Evolutionary conservation across 2,113 vertebrate species (phyloP), one percentile per base, ranked within the genome.

Genomic region (Hirundichthys speculiger): DNA sequence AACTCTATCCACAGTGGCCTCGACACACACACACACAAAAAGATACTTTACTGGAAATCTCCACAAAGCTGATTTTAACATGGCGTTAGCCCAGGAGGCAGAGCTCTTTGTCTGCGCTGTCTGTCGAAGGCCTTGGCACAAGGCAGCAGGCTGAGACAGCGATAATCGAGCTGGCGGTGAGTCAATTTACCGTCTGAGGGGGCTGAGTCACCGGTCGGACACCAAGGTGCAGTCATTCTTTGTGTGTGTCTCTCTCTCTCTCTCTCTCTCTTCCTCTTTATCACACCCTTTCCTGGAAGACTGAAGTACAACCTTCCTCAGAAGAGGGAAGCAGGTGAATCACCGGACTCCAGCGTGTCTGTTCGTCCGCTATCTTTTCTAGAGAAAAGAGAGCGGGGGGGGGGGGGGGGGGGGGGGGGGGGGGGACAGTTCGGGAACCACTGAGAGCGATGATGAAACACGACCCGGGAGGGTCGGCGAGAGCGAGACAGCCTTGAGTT

Each of bases 151-250:
- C 54, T 70, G 49, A 82, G 49, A 58, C 67, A 34, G 30, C 46
- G 71, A 73, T 43, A 55, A 63, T 50, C 11, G 48, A 79, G 68
- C 70, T 75, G 69, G 69, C 52, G 1, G 51, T 84, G 78, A 84
- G 80, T 86, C 80, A 86, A 64, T 82, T 79, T 45, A 72, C 77
- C 22, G 59, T 75, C 77, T 47, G 7, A 65, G 58, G 63, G 68
- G 66, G 45, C 80, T 86, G 83, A 86, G 75, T 88, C 86, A 86
- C 69, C 65, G n/a, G 45, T 65, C 51, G 70, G 79, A 79, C 79
- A 54, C 34, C 70, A 77, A 85, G 85, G 80, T 87, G 82, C 55
- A 82, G 82, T 80, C 77, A 70, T 45, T 11, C 68, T 66, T 64
- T 52, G 50, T 72, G 39, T 69, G 10, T 51, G 24, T 5, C 3